Conservation (phyloP, 2,113 vertebrate species). For the Seriola aureovittata region DNA sequence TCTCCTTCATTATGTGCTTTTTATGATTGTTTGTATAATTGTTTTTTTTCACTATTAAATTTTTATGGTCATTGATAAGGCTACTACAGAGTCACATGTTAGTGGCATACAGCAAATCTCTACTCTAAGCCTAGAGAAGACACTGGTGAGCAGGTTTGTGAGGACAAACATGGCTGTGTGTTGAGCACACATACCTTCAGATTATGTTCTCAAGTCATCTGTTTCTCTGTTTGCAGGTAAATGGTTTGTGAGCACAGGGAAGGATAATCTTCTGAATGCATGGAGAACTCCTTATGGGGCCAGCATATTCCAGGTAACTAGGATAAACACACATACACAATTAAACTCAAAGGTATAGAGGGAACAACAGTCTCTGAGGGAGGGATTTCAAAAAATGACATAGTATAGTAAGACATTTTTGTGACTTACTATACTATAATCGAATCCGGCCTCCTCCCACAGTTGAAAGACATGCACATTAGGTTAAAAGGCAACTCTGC, state of each 20-base stretch:
- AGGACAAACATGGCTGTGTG: constrained; percentile 21
- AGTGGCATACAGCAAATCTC: not conserved
- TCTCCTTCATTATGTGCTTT: constrained; percentile 60
- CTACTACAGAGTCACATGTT: constrained; percentile 24
- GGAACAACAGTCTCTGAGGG: not conserved
- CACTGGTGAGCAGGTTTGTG: not conserved
- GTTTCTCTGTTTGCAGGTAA: constrained; percentile 87
- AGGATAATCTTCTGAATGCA: constrained; percentile 97
- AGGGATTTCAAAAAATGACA: too few species aligned
- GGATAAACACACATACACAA: not conserved
- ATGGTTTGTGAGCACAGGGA: constrained; percentile 99
- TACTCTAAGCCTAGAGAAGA: not conserved
- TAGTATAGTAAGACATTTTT: too few species aligned
- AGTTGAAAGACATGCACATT: too few species aligned
- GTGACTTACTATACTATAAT: too few species aligned
- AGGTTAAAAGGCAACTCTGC: too few species aligned
- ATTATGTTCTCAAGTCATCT: constrained; percentile 16
- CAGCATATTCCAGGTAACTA: constrained; percentile 97
- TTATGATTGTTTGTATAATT: constrained; percentile 52
- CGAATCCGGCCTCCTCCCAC: too few species aligned
- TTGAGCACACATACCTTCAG: not conserved
- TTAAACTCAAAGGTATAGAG: not conserved
- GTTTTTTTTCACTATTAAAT: constrained; percentile 15
- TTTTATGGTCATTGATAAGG: constrained; percentile 49
- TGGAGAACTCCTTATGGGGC: constrained; percentile 98